Base-by-base conservation (phyloP, 2,797 vertebrate genomes). In the Gymnocypris eckloni region DNA sequence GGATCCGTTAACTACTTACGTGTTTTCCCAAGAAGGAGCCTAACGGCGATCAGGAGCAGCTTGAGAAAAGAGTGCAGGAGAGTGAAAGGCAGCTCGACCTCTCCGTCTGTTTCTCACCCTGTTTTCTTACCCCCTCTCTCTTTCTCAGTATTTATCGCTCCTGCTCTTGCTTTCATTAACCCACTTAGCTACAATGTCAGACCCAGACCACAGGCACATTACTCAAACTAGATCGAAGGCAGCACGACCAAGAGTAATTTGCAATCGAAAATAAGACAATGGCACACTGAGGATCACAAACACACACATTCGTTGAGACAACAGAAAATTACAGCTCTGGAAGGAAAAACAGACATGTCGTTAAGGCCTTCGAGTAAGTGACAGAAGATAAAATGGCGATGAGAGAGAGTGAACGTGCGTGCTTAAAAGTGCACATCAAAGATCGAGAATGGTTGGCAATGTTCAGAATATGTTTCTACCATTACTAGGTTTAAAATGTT, bases 161-260 rank as follows among this genome's bases (percentile, higher is more conserved):
- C 50, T 45, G 33, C 43, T 69, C 79, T 70, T 22, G 76, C 70
- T 72, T 76, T 87, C 72, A 87, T 61, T 88, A 88, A 81, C 87
- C 87, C 84, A 79, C 71, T 87, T 84, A 86, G 81, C 83, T 86
- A 43, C 82, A 33, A 82, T 73, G 84, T 86, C 81, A 87, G 72
- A 80, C 86, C 81, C 82, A 88, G 83, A 81, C 79, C 84, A 75
- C 66, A 64, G 69, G 71, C 77, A 83, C 79, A 87, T 88, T 85
- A 87, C 82, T 89, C 85, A 87, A 87, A 45, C 85, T 28, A 25
- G 33, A 82, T 45, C 66, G 59, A 85, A 82, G 79, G 64, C 82
- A 43, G 70, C 64, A 77, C n/a, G 54, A 87, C 82, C 43, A 25
- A 77, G 61, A 81, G 76, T 45, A 52, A 76, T 82, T 80, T 88